Evolutionary conservation across 2,797 vertebrate genomes (phyloP), one percentile per base, ranked within the genome.

Genomic region (Hypotaenidia philippensis): DNA sequence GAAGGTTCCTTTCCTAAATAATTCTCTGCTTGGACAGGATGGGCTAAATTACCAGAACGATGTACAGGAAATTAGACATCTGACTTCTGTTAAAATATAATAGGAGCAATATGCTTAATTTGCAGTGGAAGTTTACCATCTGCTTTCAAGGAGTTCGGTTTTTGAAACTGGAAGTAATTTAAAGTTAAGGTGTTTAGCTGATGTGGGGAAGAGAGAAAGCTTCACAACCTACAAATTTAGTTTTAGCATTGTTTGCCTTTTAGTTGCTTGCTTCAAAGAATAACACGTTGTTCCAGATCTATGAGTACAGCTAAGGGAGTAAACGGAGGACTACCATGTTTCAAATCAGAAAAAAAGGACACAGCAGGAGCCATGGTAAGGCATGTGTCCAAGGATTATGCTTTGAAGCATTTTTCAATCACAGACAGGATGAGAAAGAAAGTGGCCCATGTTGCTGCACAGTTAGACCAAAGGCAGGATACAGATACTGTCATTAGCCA

Each of bases 301-400:
- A 22, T 16, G 13, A 32, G 31, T 36, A 45, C 26, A 83, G 68
- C n/a, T 59, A 13, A 49, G 15, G 15, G 45, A 61, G 55, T 10
- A 64, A 86, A 11, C 10, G 7, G 49, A 63, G 18, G 65, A 20
- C 4, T 15, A 4, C n/a, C 5, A 1, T 27, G 11, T 27, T 87
- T 91, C 55, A 61, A 38, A 6, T 29, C 14, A 69, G 55, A 12
- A 45, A 9, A 59, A 61, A 53, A 40, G 19, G 26, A 38, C 55
- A 47, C 10, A 56, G 66, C 44, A 71, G 45, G 27, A 40, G 21
- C 41, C 8, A 8, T n/a, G 31, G 31, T 19, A 45, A 74, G 31
- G 20, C 23, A 29, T 0, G 0, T 34, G 22, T 27, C 27, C 1
- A 5, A 79, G 25, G 16, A 55, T 3, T 15, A 8, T 16, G 17